These are phyloP conservation scores for Hassar affinis DNA, from an alignment of 2,113 vertebrate species.

Conservation along the genomic window DNA sequence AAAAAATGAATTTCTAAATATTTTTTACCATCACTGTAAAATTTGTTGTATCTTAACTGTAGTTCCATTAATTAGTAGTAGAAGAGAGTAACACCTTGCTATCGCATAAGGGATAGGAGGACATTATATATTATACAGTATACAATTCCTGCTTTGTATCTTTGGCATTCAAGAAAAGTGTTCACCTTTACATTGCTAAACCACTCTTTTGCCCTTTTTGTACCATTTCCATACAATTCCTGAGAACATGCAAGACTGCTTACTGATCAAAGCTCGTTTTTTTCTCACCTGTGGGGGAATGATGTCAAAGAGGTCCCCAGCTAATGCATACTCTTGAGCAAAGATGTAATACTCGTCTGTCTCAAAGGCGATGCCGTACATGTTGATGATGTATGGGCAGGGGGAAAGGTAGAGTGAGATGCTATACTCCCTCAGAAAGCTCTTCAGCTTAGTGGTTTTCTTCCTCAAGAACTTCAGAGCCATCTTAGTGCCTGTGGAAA, in stretches of 20 bases:
- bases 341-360: conserved; percentile 79
- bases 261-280: background rate
- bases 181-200: background rate
- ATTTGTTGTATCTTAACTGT: background rate
- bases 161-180: background rate
- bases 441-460: conserved; percentile 80
- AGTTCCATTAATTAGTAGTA: background rate
- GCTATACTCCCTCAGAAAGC: conserved; percentile 78
- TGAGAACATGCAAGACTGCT: background rate
- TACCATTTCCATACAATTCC: background rate
- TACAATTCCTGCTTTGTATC: background rate
- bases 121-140: background rate
- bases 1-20: background rate
- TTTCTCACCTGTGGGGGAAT: conserved; percentile 77
- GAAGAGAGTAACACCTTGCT: background rate
- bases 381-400: conserved; percentile 80
- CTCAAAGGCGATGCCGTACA: conserved; percentile 77
- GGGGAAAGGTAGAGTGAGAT: conserved; percentile 78
- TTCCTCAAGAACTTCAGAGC: conserved; percentile 78
- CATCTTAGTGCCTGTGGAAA: conserved; percentile 75
- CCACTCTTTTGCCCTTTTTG: background rate
- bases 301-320: conserved; percentile 80
- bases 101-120: background rate
- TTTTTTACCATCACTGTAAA: background rate
- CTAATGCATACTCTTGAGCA: conserved; percentile 77